Conservation (phyloP, 2,113 vertebrate genomes). For the Dicaeum eximium region DNA sequence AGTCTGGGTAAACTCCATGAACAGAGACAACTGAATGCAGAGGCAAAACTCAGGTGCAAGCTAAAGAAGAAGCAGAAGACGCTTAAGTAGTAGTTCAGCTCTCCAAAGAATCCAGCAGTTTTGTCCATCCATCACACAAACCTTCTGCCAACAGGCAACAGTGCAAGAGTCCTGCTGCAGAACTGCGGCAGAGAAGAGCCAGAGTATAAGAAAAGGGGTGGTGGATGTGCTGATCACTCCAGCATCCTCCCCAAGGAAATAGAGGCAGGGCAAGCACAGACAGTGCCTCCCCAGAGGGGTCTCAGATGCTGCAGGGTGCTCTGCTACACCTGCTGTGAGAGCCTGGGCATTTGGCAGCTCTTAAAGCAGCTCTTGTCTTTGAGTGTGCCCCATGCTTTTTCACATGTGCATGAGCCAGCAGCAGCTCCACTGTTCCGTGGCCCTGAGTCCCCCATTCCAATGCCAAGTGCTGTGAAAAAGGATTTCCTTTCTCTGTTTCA, state of each 20-base stretch:
- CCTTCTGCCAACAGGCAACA: background rate
- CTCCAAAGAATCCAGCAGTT: background rate
- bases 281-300: background rate
- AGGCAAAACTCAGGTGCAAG: background rate
- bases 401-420: background rate
- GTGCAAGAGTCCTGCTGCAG: background rate
- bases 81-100: background rate
- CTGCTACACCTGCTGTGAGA: background rate
- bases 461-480: background rate
- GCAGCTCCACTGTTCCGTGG: background rate
- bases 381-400: background rate
- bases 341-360: background rate
- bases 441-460: background rate
- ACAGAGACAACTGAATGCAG: background rate
- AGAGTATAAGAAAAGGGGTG: background rate
- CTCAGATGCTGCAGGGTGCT: background rate
- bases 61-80: background rate
- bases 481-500: background rate
- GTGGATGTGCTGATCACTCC: background rate
- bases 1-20: background rate
- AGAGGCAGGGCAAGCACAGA: fast-evolving
- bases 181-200: fast-evolving
- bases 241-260: background rate
- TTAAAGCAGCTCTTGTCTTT: background rate
- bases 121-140: background rate